Evolutionary conservation across 2,113 vertebrate genomes (phyloP), one percentile per base, ranked within the genome.

Genomic region (Crypturellus undulatus): DNA sequence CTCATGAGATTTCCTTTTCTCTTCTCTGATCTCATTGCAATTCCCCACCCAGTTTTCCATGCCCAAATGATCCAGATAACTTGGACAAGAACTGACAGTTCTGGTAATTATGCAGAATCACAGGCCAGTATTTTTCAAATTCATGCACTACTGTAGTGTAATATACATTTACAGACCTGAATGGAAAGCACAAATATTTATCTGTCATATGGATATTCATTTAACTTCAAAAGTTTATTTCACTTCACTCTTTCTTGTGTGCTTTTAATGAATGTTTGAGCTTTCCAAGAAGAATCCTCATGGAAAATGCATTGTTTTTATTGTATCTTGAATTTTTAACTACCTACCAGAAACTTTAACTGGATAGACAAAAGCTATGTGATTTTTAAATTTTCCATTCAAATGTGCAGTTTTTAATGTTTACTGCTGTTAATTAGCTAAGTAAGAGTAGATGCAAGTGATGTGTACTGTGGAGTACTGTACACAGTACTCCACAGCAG

Each of bases 1-100:
- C 87, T 92, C 90, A 22, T 43, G 72, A 64, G 82, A 64, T 93
- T 84, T 87, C 60, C 68, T 47, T 84, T 96, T 89, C 91, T 70
- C 45, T 90, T 93, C 68, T 38, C 56, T 78, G 45, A 78, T 78
- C 64, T 88, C 79, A 83, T 63, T 59, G 14, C 60, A 75, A 82
- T 86, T 88, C 47, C 38, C 64, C 90, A 83, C 51, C 43, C 68
- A 78, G 9, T 49, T 88, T 83, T 88, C 45, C 42, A 43, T 51
- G 25, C 12, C 34, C 18, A 49, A 67, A 59, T 42, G 60, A 70
- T 60, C 42, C 54, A 51, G 78, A 63, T 45, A 92, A 54, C 20
- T 76, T 58, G 70, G 24, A 34, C 24, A 73, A 84, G 60, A 87
- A 79, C 17, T 51, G 45, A 47, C 24, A n/a, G 28, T 79, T 93